Conservation (phyloP, 2,888 invertebrate species). For the Torymus aiolomorphi region DNA sequence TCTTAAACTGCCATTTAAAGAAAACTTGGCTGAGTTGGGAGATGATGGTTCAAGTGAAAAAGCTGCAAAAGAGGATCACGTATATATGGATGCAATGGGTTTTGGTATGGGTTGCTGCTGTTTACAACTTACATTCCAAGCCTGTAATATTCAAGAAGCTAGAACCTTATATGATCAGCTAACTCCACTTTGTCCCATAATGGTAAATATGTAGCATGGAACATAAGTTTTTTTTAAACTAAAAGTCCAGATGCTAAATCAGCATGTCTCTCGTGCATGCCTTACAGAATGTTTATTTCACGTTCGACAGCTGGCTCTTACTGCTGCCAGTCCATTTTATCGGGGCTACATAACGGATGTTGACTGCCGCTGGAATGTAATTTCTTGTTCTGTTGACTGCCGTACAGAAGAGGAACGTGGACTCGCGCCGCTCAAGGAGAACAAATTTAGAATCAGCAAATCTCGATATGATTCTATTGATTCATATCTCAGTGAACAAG, state of each 20-base stretch:
- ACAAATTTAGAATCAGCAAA: conserved; percentile 91
- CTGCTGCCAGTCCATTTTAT: conserved; percentile 96
- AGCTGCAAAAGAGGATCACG: conserved; percentile 90
- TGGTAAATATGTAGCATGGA: conserved; percentile 79
- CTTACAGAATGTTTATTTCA: conserved; percentile 64
- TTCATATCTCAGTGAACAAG: conserved; percentile 93
- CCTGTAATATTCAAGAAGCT: conserved; percentile 97
- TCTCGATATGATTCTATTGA: conserved; percentile 99
- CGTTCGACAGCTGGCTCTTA: conserved; percentile 87
- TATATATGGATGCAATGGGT: conserved; percentile 99
- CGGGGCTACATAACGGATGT: conserved; percentile 95
- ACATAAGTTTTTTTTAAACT: conserved; percentile 29
- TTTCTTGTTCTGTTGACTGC: conserved; percentile 96
- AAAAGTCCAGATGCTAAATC: conserved; percentile 50
- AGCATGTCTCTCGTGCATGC: conserved; percentile 54
- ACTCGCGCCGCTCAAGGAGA: conserved; percentile 82
- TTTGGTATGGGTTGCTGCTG: conserved; percentile 99
- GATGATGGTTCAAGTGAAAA: conserved; percentile 82
- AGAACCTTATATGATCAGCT: conserved; percentile 97
- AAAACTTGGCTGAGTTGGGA: conserved; percentile 78
- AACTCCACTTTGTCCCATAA: conserved; percentile 96
- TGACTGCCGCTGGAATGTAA: conserved; percentile 98
- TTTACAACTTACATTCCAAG: conserved; percentile 96
- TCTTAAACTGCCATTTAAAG: conserved; percentile 88
- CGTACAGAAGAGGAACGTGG: conserved; percentile 95